Conservation (phyloP, 2,888 invertebrate species). For the Netelia virgata region DNA sequence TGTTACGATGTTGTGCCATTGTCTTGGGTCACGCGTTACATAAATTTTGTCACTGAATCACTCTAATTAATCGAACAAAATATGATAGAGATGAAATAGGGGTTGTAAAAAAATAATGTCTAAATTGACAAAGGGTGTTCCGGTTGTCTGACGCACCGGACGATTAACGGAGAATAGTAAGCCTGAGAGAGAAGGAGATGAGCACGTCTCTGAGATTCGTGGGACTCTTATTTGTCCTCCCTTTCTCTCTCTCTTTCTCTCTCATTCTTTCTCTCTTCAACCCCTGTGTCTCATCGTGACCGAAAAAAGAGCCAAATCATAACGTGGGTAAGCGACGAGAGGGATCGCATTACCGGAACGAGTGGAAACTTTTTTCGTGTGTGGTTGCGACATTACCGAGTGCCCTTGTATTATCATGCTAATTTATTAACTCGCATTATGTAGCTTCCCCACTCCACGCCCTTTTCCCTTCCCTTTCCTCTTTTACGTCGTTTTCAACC, state of each 20-base stretch:
- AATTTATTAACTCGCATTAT: conserved; percentile 72
- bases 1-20: conserved; percentile 11
- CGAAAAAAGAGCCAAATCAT: conserved; percentile 16
- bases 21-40: conserved; percentile 70
- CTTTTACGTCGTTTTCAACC: conserved; percentile 17
- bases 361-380: conserved; percentile 1
- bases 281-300: conserved; percentile 24
- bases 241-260: conserved; percentile 7
- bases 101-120: not conserved
- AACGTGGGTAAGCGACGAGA: not conserved
- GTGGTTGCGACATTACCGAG: conserved; percentile 50
- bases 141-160: conserved; percentile 38
- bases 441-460: conserved; percentile 10
- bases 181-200: conserved; percentile 12
- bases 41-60: conserved; percentile 76
- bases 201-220: conserved; percentile 44
- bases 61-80: conserved; percentile 71
- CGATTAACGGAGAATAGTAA: not conserved
- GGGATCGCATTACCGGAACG: not conserved
- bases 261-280: not conserved
- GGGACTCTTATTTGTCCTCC: conserved; percentile 32
- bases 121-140: conserved; percentile 38
- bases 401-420: conserved; percentile 71
- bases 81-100: not conserved
- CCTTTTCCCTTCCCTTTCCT: conserved; percentile 13